Conservation (phyloP, 2,797 vertebrate species). For the Aythya fuligula region DNA sequence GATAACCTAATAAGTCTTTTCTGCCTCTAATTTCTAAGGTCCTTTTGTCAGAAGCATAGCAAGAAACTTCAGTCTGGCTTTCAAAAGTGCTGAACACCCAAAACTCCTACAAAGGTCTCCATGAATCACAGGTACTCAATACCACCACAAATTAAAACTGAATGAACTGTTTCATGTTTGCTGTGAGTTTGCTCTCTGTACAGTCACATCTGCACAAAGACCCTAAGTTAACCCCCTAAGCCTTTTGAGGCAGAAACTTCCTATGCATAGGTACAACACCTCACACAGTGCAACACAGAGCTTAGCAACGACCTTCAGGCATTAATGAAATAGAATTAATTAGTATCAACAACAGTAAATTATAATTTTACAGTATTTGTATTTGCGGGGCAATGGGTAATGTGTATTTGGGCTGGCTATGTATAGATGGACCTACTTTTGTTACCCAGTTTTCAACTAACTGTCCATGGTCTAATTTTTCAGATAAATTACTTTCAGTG, state of each 20-base stretch:
- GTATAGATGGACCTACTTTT: background rate
- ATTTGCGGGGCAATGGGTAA: background rate
- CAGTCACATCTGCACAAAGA: background rate
- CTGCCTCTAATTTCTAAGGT: slow-evolving; percentile 38
- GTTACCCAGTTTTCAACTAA: slow-evolving; percentile 31
- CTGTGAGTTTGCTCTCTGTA: background rate
- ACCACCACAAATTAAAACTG: background rate
- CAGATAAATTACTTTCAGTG: slow-evolving; percentile 36
- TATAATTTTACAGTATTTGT: background rate
- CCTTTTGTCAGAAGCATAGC: slow-evolving; percentile 23
- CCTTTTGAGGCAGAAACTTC: background rate
- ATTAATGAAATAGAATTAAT: background rate
- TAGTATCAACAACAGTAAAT: background rate
- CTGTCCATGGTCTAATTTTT: background rate
- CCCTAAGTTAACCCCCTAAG: background rate
- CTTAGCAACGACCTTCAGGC: background rate
- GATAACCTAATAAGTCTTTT: slow-evolving; percentile 60
- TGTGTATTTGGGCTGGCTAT: background rate
- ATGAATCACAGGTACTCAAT: background rate
- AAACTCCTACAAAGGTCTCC: background rate
- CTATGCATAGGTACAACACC: background rate
- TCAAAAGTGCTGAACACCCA: slow-evolving; percentile 30
- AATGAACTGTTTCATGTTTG: background rate
- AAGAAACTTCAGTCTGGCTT: slow-evolving; percentile 17
- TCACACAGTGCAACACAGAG: background rate